Percentiles rank a stretch among this genome's conserved stretches.
These are phyloP conservation scores for Drosophila santomea DNA, from an alignment of 1,140 invertebrate genomes.

Conservation along the genomic window DNA sequence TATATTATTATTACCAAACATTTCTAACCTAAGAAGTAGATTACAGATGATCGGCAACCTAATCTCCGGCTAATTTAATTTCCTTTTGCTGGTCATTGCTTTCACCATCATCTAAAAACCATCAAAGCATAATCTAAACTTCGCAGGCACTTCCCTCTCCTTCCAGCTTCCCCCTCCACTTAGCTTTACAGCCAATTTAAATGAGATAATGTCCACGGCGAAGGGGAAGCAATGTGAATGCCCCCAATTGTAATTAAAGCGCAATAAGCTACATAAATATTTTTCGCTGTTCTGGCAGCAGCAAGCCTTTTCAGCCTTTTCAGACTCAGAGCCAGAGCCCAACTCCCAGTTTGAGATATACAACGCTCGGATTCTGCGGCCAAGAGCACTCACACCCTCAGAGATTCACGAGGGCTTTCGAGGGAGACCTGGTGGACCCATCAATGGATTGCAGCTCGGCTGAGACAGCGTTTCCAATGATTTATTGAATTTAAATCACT, in stretches of 20 bases:
- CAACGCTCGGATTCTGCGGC: not conserved
- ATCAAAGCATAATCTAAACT: constrained; percentile 13
- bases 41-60: no score
- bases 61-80: not conserved
- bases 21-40: not conserved
- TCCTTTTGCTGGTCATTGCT: not conserved
- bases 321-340: constrained; percentile 15
- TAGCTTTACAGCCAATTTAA: constrained; percentile 74
- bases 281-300: constrained; percentile 28
- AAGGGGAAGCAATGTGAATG: constrained; percentile 24
- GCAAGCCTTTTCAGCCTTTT: constrained; percentile 42
- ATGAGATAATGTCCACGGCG: constrained; percentile 47
- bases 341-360: constrained; percentile 25
- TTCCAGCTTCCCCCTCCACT: constrained; percentile 1
- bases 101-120: not conserved
- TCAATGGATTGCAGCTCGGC: constrained; percentile 57
- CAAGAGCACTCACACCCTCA: constrained; percentile 13
- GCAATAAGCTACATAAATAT: constrained; percentile 48
- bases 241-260: constrained; percentile 79
- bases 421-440: constrained; percentile 25
- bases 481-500: constrained; percentile 85
- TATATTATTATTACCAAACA: not conserved
- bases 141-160: not conserved
- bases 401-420: not conserved
- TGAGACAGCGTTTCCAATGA: constrained; percentile 71